Base-by-base conservation (phyloP, 2,888 invertebrate species). In the Gymnocheta viridis region DNA sequence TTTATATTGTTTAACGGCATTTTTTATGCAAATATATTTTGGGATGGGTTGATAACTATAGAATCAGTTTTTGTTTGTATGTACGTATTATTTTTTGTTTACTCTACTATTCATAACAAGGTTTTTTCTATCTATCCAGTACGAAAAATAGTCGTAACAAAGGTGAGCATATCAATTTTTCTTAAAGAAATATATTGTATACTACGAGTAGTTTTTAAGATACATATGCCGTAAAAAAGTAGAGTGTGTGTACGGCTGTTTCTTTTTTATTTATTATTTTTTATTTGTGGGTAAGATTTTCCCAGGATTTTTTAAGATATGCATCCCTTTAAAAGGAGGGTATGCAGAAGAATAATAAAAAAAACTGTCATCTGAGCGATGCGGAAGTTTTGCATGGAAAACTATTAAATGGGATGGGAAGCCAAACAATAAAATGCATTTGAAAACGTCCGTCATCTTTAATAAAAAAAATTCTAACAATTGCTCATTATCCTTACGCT, bases 11-110 rank as follows among this genome's bases (percentile, higher is more conserved):
- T 89, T 91, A 91, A 91, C 91, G 91, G 91, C 88, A 90, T 90
- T 91, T 91, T 91, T 91, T 91, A 91, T 91, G 91, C 91, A 91
- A 91, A 91, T 91, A 89, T 87, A 82, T 88, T 87, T 87, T 86
- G 76, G 85, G 72, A 85, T 81, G 72, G 58, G 83, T 82, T 81
- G 60, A 62, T 77, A 24, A 12, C 6, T 6, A 47, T n/a, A 12
- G 35, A 27, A 66, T 27, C 56, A 47, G 32, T 64, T 56, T 84
- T 73, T 67, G 27, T 84, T 73, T 67, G 27, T 58, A 66, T 80
- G 81, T 64, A 19, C 19, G 19, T 44, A 73, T 29, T 41, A 27
- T 2, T 62, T 49, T 51, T 73, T 29, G 51, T 54, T 38, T 60
- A 35, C 62, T 32, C 41, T 27, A 19, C 38, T 60, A 41, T 49